These are phyloP conservation scores for Poeciliopsis prolifica DNA, from an alignment of 2,113 vertebrate species.

Conservation along the genomic window DNA sequence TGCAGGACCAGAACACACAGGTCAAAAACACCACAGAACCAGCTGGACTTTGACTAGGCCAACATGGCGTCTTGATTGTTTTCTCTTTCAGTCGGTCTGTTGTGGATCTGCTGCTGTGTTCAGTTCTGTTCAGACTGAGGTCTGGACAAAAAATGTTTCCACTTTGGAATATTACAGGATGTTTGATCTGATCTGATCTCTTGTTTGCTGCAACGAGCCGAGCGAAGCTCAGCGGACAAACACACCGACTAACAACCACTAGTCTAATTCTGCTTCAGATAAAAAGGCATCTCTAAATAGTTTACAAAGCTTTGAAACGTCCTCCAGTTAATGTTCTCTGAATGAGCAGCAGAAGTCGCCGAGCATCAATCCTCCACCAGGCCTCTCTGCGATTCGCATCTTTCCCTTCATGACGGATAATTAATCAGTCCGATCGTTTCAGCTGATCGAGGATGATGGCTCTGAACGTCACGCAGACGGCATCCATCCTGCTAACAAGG, in stretches of 20 bases:
- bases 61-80: too few relatives aligned
- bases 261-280: neutral
- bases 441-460: neutral
- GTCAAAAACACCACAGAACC: too few relatives aligned
- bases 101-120: too few relatives aligned
- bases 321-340: neutral
- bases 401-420: neutral
- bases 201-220: too few relatives aligned
- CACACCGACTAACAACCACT: too few relatives aligned
- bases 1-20: conserved; percentile 42
- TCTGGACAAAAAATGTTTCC: too few relatives aligned
- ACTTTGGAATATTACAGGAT: too few relatives aligned
- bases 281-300: neutral
- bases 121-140: too few relatives aligned
- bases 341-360: neutral
- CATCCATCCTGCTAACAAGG: neutral
- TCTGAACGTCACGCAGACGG: neutral
- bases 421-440: neutral
- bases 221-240: too few relatives aligned
- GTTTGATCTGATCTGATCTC: too few relatives aligned
- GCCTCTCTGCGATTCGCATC: neutral
- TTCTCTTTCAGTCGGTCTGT: too few relatives aligned
- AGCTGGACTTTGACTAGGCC: too few relatives aligned
- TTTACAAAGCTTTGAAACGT: neutral
- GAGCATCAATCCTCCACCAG: neutral